A percentile compares a stretch with the other conserved stretches of the same genome.
Conservation (phyloP, 2,113 vertebrate species). For the Mugil cephalus region DNA sequence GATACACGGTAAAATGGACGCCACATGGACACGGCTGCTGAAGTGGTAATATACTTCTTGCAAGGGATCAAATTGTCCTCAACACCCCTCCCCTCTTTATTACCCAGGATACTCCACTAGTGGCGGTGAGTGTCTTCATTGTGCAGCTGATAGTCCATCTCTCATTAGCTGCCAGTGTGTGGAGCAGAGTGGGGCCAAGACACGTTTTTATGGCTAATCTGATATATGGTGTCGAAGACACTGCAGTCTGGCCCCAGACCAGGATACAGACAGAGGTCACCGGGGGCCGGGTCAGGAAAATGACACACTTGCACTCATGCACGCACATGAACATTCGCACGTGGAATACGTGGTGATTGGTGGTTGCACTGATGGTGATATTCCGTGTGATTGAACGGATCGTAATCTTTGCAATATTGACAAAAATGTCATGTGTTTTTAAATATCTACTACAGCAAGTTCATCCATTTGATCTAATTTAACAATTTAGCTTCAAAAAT, state of each 20-base stretch:
- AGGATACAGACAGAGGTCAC: slow-evolving; percentile 68
- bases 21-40: slow-evolving; percentile 57
- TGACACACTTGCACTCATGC: slow-evolving; percentile 12
- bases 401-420: slow-evolving; percentile 30
- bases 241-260: slow-evolving; percentile 60
- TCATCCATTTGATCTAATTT: slow-evolving; percentile 50
- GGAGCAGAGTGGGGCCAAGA: slow-evolving; percentile 53
- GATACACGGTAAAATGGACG: slow-evolving; percentile 68
- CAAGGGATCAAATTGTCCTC: slow-evolving; percentile 75
- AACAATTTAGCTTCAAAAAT: slow-evolving; percentile 51
- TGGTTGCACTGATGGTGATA: slow-evolving; percentile 18
- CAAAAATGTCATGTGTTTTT: slow-evolving; percentile 16
- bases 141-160: slow-evolving; percentile 69
- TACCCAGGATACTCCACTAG: slow-evolving; percentile 55
- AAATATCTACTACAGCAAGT: slow-evolving; percentile 29
- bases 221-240: slow-evolving; percentile 74
- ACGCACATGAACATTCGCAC: slow-evolving; percentile 3
- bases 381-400: slow-evolving; percentile 8
- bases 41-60: slow-evolving; percentile 76
- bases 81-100: slow-evolving; percentile 73
- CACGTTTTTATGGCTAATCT: slow-evolving; percentile 74
- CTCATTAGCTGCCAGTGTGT: slow-evolving; percentile 75
- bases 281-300: slow-evolving; percentile 49
- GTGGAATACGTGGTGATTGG: slow-evolving; percentile 2
- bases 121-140: slow-evolving; percentile 70